phyloP scores from a whole-genome alignment of 2,113 vertebrate genomes.

The Apus apus region DNA sequence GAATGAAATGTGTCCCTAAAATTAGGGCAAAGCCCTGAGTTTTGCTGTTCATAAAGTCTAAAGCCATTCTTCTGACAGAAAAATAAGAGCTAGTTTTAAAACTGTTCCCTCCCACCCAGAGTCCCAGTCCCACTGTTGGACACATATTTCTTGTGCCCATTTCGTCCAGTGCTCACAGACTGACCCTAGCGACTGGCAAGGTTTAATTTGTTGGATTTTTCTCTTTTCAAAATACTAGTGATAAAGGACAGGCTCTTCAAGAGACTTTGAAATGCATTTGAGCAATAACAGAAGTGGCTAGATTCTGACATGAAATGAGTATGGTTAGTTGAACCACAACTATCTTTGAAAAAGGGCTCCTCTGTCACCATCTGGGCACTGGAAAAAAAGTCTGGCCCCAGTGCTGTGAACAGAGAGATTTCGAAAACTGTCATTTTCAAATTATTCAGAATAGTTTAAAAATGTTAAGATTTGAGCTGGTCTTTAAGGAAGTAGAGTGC shows the following conservation, averaged over 20 bases:
- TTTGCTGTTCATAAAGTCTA: background rate
- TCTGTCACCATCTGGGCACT: background rate
- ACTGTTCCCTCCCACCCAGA: background rate
- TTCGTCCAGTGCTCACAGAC: background rate
- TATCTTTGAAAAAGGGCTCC: background rate
- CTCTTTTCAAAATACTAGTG: background rate
- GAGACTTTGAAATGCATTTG: background rate
- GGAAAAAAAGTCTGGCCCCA: background rate
- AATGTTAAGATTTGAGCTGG: background rate
- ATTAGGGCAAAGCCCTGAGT: background rate
- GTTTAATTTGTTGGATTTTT: background rate
- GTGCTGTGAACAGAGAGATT: background rate
- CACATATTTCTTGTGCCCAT: background rate
- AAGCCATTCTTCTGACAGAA: background rate
- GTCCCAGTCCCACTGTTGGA: background rate
- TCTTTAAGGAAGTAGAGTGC: background rate
- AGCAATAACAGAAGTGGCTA: background rate
- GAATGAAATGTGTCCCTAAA: background rate
- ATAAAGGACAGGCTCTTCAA: background rate
- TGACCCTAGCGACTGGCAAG: accelerated
- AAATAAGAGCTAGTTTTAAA: background rate
- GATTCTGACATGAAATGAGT: background rate
- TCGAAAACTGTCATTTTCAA: background rate
- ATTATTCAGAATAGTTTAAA: background rate
- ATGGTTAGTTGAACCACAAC: background rate